These are phyloP conservation scores for Drosophila quadrilineata DNA, from an alignment of 1,140 invertebrate species.

Conservation along the genomic window DNA sequence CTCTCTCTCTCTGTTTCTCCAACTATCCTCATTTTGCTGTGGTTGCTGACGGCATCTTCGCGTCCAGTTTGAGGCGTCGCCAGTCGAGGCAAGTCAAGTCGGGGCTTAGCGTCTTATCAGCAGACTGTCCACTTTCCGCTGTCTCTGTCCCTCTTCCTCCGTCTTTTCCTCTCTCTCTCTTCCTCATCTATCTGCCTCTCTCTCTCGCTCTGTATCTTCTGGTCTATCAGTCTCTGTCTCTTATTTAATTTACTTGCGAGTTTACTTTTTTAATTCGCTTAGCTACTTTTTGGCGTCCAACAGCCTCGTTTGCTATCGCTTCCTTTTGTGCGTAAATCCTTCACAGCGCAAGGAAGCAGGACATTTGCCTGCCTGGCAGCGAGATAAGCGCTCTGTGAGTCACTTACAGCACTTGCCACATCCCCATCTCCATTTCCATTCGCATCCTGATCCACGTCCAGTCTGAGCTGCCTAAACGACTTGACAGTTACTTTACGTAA, in stretches of 20 bases:
- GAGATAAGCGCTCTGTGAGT: slow-evolving; percentile 60
- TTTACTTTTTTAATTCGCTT: slow-evolving; percentile 78
- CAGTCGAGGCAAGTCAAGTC: no score
- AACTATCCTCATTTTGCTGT: slow-evolving; percentile 58
- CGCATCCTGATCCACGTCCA: slow-evolving; percentile 21
- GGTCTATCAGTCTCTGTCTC: slow-evolving; percentile 17
- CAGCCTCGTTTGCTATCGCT: slow-evolving; percentile 41
- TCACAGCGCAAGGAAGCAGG: slow-evolving; percentile 28
- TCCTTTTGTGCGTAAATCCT: slow-evolving; percentile 70
- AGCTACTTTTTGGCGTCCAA: slow-evolving; percentile 77
- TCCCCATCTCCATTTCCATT: background rate
- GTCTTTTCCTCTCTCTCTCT: background rate
- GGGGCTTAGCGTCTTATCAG: slow-evolving; percentile 72
- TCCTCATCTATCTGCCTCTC: slow-evolving; percentile 17
- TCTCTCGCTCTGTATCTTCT: background rate
- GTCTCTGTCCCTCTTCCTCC: slow-evolving; percentile 1
- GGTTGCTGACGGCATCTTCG: slow-evolving; percentile 53
- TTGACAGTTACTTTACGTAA: slow-evolving; percentile 67
- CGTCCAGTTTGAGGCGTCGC: no score
- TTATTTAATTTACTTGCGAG: slow-evolving; percentile 73
- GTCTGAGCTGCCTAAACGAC: slow-evolving; percentile 48
- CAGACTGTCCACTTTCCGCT: slow-evolving; percentile 8
- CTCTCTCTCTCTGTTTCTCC: no score
- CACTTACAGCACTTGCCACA: slow-evolving; percentile 29
- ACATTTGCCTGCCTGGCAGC: slow-evolving; percentile 61